phyloP scores from a whole-genome alignment of 2,797 vertebrate genomes.

The Coranthus polyacanthus region DNA sequence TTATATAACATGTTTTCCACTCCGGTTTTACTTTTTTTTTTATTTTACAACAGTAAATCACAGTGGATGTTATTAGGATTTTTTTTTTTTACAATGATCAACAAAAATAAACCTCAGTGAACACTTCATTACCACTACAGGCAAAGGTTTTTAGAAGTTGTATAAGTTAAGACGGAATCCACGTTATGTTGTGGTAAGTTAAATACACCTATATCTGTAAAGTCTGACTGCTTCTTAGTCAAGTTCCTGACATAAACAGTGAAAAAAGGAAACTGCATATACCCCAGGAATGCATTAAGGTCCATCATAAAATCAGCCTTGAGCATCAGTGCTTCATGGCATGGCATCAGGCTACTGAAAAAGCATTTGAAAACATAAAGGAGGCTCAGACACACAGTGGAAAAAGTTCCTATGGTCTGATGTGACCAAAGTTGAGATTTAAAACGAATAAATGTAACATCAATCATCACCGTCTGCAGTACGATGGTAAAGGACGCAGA shows the following conservation, averaged over 20 bases:
- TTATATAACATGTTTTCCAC: slow-evolving; percentile 21
- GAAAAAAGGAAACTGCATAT: background rate
- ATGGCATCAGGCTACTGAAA: no score
- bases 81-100: background rate
- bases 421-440: no score
- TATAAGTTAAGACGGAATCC: background rate
- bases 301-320: background rate
- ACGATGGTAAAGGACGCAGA: no score
- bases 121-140: background rate
- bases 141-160: background rate
- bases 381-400: background rate
- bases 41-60: slow-evolving; percentile 21
- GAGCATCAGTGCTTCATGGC: no score
- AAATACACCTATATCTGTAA: background rate
- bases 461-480: no score
- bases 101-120: background rate
- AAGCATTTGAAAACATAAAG: background rate
- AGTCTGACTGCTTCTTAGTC: background rate
- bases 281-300: background rate
- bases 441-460: no score
- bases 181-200: background rate
- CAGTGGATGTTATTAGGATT: background rate
- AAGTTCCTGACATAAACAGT: background rate
- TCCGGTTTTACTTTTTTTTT: background rate
- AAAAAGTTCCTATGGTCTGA: no score